A percentile compares a stretch with the other conserved stretches of the same genome.
These are phyloP conservation scores for Brachionus angularis DNA, from an alignment of 1,140 invertebrate species.

Conservation along the genomic window DNA sequence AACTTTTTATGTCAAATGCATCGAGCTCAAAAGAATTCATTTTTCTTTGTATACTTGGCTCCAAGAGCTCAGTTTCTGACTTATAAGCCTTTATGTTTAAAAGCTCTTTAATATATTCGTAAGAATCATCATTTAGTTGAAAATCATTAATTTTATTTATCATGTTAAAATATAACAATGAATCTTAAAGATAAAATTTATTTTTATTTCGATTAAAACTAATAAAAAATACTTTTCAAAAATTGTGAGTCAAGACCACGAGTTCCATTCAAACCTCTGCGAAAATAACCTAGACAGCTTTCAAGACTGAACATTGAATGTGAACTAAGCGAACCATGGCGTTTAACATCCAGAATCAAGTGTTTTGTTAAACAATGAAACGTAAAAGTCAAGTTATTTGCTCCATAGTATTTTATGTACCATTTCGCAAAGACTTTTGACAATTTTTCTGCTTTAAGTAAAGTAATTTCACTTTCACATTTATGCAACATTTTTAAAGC, in stretches of 20 bases:
- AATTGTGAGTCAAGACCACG: background rate
- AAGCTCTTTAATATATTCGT: background rate
- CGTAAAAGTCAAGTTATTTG: constrained; percentile 26
- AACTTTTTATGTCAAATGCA: background rate
- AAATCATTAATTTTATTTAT: background rate
- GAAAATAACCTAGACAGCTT: background rate
- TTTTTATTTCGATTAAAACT: background rate
- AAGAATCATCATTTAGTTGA: background rate
- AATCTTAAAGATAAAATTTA: background rate
- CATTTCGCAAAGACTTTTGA: constrained; percentile 25
- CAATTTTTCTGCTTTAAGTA: constrained; percentile 6
- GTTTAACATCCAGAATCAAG: constrained; percentile 1
- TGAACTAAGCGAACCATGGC: background rate
- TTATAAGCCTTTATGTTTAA: background rate
- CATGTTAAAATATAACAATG: background rate
- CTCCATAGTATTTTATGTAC: constrained; percentile 24
- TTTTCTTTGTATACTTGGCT: constrained; percentile 14
- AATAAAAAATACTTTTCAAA: background rate
- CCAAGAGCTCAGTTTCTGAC: background rate
- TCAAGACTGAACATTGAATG: constrained; percentile 25
- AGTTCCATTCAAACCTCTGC: constrained; percentile 3
- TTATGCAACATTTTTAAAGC: constrained; percentile 6
- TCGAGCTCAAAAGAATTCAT: background rate
- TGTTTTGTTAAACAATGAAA: constrained; percentile 32
- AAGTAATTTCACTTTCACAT: background rate